Percentiles rank a stretch among this genome's conserved stretches.
Evolutionary conservation across 1,140 invertebrate genomes (phyloP).

Genomic region (Trinorchestia longiramus): DNA sequence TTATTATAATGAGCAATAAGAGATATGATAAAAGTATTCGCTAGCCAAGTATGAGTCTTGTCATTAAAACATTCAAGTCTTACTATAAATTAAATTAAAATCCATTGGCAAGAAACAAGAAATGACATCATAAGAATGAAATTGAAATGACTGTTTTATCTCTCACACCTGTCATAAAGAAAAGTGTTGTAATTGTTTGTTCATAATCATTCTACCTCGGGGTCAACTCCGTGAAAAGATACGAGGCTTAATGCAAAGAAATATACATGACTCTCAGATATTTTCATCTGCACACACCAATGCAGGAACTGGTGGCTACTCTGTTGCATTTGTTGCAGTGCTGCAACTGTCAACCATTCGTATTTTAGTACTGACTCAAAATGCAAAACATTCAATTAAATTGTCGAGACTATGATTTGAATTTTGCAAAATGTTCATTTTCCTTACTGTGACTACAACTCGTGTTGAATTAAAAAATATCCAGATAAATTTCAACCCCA

Average conservation of each 20-base stretch:
- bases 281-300: not conserved
- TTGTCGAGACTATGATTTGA: not conserved
- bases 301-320: not conserved
- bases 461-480: not conserved
- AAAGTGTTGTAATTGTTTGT: not conserved
- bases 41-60: not conserved
- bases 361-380: not conserved
- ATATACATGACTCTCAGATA: not conserved
- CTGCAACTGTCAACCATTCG: not conserved
- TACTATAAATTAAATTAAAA: not conserved
- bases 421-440: not conserved
- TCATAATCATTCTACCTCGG: not conserved
- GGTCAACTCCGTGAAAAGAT: not conserved
- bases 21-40: not conserved
- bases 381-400: not conserved
- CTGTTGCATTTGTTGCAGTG: not conserved
- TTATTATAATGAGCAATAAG: not conserved
- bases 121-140: not conserved
- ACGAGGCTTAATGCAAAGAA: not conserved
- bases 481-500: not conserved
- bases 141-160: not conserved
- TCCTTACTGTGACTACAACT: not conserved
- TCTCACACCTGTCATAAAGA: not conserved
- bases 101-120: not conserved
- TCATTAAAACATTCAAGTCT: not conserved